Conservation (phyloP, 2,888 invertebrate species). For the Cataglyphis rosenhaueri region DNA sequence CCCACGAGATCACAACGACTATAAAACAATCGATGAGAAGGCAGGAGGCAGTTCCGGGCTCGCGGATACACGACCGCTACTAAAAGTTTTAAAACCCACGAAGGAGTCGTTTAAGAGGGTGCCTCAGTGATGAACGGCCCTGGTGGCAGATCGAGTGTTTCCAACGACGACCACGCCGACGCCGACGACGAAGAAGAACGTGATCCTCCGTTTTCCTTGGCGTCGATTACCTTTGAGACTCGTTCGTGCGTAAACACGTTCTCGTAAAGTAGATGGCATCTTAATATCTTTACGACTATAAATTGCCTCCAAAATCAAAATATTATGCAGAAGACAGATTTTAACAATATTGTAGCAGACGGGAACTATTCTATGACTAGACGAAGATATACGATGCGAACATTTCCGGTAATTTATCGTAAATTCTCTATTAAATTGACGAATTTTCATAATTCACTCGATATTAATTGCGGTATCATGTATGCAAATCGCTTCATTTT, state of each 20-base stretch:
- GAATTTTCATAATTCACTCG: slow-evolving; percentile 69
- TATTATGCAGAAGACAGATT: slow-evolving; percentile 32
- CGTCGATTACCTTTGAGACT: slow-evolving; percentile 61
- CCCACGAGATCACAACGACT: slow-evolving; percentile 51
- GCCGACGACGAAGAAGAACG: background rate
- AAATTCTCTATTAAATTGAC: slow-evolving; percentile 66
- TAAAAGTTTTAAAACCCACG: slow-evolving; percentile 73
- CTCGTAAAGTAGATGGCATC: slow-evolving; percentile 34
- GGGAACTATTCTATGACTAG: slow-evolving; percentile 25
- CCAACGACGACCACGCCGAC: slow-evolving; percentile 6
- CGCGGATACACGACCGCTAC: slow-evolving; percentile 44
- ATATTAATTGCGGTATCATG: slow-evolving; percentile 71
- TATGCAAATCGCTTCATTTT: slow-evolving; percentile 72
- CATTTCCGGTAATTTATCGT: slow-evolving; percentile 56
- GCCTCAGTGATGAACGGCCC: slow-evolving; percentile 60
- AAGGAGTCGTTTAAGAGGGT: slow-evolving; percentile 68
- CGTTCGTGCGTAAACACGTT: slow-evolving; percentile 44
- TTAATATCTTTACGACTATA: slow-evolving; percentile 45
- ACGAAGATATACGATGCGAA: background rate
- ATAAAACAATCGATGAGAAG: slow-evolving; percentile 73
- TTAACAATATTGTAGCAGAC: slow-evolving; percentile 31
- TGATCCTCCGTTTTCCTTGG: slow-evolving; percentile 46
- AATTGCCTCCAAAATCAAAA: slow-evolving; percentile 37
- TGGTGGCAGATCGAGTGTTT: slow-evolving; percentile 15
- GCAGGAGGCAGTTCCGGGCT: slow-evolving; percentile 49